Conservation (phyloP, 23 tunicate species). For the Ascidia mentula region DNA sequence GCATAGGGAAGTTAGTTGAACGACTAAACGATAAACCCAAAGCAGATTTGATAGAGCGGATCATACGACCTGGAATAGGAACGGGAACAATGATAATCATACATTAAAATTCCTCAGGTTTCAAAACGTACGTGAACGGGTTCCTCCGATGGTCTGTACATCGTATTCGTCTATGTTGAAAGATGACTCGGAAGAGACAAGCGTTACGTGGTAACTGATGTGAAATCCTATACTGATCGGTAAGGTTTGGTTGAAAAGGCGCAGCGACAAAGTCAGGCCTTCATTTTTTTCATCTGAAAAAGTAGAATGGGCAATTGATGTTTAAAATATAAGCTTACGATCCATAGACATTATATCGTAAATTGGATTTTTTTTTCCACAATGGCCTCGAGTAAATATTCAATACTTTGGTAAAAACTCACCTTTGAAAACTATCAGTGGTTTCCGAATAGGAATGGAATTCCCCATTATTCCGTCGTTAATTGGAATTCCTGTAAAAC, state of each 20-base stretch:
- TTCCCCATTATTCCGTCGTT: not conserved
- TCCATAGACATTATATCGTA: no score
- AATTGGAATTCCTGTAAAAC: not conserved
- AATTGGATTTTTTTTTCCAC: not conserved
- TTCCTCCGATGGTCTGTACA: not conserved
- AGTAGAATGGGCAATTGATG: no score
- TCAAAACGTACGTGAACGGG: not conserved
- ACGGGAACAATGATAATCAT: not conserved
- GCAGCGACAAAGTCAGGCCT: no score
- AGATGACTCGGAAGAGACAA: not conserved
- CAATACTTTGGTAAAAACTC: not conserved
- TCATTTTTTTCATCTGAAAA: no score
- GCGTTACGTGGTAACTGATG: not conserved
- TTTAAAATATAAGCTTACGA: no score
- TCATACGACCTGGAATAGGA: not conserved
- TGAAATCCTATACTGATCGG: not conserved
- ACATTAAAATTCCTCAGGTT: not conserved
- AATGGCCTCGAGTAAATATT: not conserved
- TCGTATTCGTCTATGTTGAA: not conserved
- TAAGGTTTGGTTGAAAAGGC: no score
- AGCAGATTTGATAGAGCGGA: slow-evolving; percentile 1
- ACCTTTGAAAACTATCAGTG: not conserved
- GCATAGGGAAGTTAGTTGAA: not conserved
- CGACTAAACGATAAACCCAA: not conserved
- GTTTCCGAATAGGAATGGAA: not conserved